These are phyloP conservation scores for Oscheius sp. DNA, from an alignment of 2,888 invertebrate species.

Conservation along the genomic window DNA sequence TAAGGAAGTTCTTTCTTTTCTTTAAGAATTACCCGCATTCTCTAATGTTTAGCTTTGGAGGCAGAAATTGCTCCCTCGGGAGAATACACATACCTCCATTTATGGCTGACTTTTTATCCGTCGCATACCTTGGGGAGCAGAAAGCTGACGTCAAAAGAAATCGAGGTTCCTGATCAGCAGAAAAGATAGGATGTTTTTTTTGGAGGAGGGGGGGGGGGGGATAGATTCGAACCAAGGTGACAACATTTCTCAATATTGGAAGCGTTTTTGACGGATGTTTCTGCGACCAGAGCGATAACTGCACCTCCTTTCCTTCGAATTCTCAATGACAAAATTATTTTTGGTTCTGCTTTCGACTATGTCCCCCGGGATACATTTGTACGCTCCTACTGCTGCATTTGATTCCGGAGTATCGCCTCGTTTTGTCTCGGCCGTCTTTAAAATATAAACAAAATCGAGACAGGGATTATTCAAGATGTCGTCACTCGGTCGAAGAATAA, in stretches of 20 bases:
- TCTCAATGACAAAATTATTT: background rate
- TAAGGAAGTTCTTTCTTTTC: background rate
- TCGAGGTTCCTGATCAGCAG: conserved; percentile 12
- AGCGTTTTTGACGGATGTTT: background rate
- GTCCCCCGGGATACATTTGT: conserved; percentile 19
- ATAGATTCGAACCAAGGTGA: conserved; percentile 3
- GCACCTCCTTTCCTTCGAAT: background rate
- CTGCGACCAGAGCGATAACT: background rate
- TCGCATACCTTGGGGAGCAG: background rate
- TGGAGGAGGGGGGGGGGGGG: no score
- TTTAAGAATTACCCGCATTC: background rate
- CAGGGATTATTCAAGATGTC: no score
- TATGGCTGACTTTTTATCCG: background rate
- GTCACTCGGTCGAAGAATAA: background rate
- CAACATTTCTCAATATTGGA: conserved; percentile 9
- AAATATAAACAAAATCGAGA: no score
- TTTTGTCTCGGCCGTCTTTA: background rate
- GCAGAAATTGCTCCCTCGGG: background rate
- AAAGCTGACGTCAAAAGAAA: background rate
- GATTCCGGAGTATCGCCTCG: background rate
- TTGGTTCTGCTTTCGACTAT: background rate
- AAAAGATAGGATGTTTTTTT: background rate
- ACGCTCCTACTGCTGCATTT: conserved; percentile 14
- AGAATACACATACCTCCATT: background rate
- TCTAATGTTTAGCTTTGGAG: background rate